phyloP scores from a whole-genome alignment of 2,113 vertebrate genomes.

The Crotophaga sulcirostris region DNA sequence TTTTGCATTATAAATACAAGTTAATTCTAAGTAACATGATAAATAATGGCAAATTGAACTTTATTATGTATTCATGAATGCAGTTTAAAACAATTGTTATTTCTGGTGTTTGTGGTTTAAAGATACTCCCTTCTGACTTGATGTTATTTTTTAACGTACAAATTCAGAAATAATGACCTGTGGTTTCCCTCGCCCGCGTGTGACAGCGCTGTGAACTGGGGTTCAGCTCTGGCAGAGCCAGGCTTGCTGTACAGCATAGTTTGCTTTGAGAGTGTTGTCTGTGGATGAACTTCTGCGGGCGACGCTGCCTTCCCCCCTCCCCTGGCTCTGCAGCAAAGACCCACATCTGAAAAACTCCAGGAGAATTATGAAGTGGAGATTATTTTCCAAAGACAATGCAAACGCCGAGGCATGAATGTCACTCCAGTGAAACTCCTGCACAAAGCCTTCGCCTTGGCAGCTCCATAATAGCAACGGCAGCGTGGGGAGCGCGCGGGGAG shows the following conservation, averaged over 20 bases:
- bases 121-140: slow-evolving; percentile 52
- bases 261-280: rapidly evolving
- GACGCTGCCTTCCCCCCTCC: not conserved
- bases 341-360: rapidly evolving
- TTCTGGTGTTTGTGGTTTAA: slow-evolving; percentile 71
- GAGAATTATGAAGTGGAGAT: not conserved
- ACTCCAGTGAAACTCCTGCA: not conserved
- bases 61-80: slow-evolving; percentile 73
- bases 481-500: not conserved
- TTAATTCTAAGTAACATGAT: slow-evolving; percentile 67
- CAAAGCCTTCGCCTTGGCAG: slow-evolving; percentile 32
- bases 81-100: slow-evolving; percentile 69
- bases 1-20: slow-evolving; percentile 54
- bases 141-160: slow-evolving; percentile 58
- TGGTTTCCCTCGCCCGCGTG: not conserved
- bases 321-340: not conserved
- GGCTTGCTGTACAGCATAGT: rapidly evolving
- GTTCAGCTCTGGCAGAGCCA: not conserved
- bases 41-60: slow-evolving; percentile 76
- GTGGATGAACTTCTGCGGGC: not conserved
- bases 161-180: slow-evolving; percentile 48
- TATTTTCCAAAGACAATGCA: slow-evolving; percentile 18
- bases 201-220: not conserved
- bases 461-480: not conserved
- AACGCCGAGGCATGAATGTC: not conserved